Conservation (phyloP, 2,113 vertebrate genomes). For the Phycodurus eques region DNA sequence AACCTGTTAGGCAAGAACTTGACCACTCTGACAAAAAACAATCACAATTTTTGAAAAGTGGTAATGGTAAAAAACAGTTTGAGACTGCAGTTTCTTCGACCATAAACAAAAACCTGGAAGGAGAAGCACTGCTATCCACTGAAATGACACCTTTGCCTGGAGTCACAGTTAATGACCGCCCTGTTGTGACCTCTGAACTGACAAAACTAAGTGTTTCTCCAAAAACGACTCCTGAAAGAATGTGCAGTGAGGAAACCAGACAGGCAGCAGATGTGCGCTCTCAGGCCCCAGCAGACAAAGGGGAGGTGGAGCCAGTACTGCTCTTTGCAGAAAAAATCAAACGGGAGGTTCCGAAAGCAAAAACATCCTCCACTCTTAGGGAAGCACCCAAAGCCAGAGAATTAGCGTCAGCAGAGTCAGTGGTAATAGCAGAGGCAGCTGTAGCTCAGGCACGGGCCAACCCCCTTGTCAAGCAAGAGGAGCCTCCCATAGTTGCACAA, state of each 20-base stretch:
- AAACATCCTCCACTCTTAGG: constrained; percentile 71
- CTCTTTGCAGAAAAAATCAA: constrained; percentile 69
- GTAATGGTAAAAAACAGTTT: background rate
- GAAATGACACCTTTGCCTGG: constrained; percentile 36
- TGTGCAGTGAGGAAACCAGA: constrained; percentile 60
- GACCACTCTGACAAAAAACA: constrained; percentile 22
- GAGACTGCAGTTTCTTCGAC: background rate
- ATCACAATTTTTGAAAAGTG: background rate
- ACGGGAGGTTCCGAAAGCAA: constrained; percentile 73
- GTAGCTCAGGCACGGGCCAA: constrained; percentile 59
- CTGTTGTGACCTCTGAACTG: constrained; percentile 27
- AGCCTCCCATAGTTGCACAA: constrained; percentile 75
- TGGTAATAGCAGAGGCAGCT: constrained; percentile 52
- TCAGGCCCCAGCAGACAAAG: constrained; percentile 75
- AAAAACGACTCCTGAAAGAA: constrained; percentile 65
- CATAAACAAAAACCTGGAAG: constrained; percentile 30
- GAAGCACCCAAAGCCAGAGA: constrained; percentile 70
- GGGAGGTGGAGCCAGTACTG: constrained; percentile 71
- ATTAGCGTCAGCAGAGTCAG: constrained; percentile 66
- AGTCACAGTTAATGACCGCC: constrained; percentile 24
- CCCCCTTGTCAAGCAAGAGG: constrained; percentile 66
- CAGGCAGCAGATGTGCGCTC: constrained; percentile 71
- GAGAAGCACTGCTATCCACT: constrained; percentile 26
- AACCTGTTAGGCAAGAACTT: background rate
- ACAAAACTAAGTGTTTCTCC: constrained; percentile 33